Evolutionary conservation across 2,888 invertebrate genomes (phyloP).

Genomic region (Oscheius sp.): DNA sequence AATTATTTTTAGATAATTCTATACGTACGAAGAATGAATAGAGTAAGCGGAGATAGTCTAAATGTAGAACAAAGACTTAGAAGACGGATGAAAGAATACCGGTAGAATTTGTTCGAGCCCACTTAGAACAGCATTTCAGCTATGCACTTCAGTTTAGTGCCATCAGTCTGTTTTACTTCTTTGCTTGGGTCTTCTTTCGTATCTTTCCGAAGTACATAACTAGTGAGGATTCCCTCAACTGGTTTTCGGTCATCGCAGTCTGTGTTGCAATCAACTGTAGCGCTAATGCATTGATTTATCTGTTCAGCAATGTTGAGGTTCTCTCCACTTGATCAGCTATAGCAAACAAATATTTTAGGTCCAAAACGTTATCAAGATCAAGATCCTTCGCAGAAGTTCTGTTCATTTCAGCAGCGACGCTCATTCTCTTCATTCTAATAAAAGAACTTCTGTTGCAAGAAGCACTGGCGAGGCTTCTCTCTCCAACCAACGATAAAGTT

Average conservation of each 20-base stretch:
- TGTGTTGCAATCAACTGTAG: slow-evolving; percentile 52
- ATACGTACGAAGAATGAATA: slow-evolving; percentile 7
- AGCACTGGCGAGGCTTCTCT: neutral
- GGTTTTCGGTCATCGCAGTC: slow-evolving; percentile 44
- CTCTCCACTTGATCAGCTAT: neutral
- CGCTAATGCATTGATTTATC: slow-evolving; percentile 51
- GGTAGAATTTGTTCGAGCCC: slow-evolving; percentile 1
- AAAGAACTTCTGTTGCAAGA: neutral
- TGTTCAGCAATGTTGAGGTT: slow-evolving; percentile 53
- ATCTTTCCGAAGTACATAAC: slow-evolving; percentile 48
- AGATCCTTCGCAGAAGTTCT: neutral
- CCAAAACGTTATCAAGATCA: slow-evolving; percentile 11
- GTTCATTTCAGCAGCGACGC: neutral
- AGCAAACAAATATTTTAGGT: slow-evolving; percentile 12
- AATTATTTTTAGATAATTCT: slow-evolving; percentile 13
- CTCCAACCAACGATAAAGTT: neutral
- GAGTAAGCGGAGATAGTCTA: neutral
- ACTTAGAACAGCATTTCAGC: too few species aligned
- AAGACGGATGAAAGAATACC: slow-evolving; percentile 30
- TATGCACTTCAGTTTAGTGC: slow-evolving; percentile 57
- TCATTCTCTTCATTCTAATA: slow-evolving; percentile 11
- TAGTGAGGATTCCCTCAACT: slow-evolving; percentile 38
- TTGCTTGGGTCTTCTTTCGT: slow-evolving; percentile 55
- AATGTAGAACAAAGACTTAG: neutral
- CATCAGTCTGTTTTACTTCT: slow-evolving; percentile 53